Evolutionary conservation across 1,140 invertebrate species (phyloP).

Genomic region (Trichomalopsis sarcophagae): DNA sequence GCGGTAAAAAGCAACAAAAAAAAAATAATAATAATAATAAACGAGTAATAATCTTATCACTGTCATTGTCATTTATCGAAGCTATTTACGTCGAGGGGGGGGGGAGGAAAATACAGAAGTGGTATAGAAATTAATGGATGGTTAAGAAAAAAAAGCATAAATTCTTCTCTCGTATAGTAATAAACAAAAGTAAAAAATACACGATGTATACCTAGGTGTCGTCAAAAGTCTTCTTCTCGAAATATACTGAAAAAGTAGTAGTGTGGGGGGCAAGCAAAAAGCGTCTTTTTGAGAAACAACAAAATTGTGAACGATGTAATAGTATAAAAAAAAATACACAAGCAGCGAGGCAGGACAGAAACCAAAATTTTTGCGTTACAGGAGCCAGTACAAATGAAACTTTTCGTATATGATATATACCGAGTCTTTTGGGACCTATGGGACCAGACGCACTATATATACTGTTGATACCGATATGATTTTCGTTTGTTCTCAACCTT

Average conservation of each 20-base stretch:
- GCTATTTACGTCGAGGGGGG: constrained; percentile 22
- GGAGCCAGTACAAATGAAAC: constrained; percentile 9
- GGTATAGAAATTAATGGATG: constrained; percentile 4
- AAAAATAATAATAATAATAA: background rate
- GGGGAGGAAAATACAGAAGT: background rate
- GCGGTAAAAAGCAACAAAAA: background rate
- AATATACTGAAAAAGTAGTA: background rate
- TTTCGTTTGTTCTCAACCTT: too few relatives aligned
- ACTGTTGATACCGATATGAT: background rate
- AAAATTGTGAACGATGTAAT: constrained; percentile 2
- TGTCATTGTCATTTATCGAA: constrained; percentile 39
- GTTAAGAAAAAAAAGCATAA: constrained; percentile 20
- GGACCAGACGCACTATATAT: constrained; percentile 21
- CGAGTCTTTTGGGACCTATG: constrained; percentile 32
- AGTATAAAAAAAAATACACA: background rate
- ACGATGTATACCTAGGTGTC: constrained; percentile 39
- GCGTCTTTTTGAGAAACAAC: constrained; percentile 6
- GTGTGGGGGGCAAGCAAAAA: background rate
- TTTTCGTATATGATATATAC: constrained; percentile 10
- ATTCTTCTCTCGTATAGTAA: constrained; percentile 33
- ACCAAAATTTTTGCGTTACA: constrained; percentile 8
- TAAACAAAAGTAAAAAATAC: background rate
- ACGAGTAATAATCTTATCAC: constrained; percentile 8
- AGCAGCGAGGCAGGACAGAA: background rate
- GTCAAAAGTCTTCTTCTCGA: constrained; percentile 37